Base-by-base conservation (phyloP, 2,113 vertebrate genomes). In the Excalfactoria chinensis region DNA sequence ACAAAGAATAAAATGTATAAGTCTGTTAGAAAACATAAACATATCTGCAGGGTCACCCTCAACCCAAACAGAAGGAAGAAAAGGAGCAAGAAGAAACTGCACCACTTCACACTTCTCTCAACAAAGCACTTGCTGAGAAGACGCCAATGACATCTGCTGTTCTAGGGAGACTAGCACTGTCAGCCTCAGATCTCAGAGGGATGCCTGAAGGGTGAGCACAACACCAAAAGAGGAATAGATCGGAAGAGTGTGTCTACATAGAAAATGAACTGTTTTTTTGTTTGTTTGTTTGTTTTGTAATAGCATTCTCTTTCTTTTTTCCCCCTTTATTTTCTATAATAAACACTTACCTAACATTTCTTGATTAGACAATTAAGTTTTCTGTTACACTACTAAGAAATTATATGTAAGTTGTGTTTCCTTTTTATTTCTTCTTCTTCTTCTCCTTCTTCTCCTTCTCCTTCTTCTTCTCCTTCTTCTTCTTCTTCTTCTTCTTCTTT, bases 401-500 rank as follows among this genome's bases (percentile, higher is more conserved):
- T 76, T 64, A 25, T 55, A 19, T 53, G 25, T 46, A 71, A 56
- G 5, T 2, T 37, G 14, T 35, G 13, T 7, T n/a, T 26, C 1
- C 26, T 20, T n/a, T 18, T 49, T 70, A 40, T 11, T 25, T 5
- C 2, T 9, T 1, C 7, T 13, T 3, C 2, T 44, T 44, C 18
- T 44, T 44, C 20, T 6, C 43, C 17, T 44, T 46, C n/a, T n/a
- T n/a, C n/a, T 44, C 17, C 1, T 48, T 60, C n/a, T 44, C 8
- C 25, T 6, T n/a, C n/a, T n/a, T n/a, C n/a, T n/a, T n/a, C n/a
- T n/a, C n/a, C 2, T 9, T 1, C 7, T 25, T 5, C 2, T 9
- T 1, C 7, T 25, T 5, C 2, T 9, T 1, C 7, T 25, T 5
- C 2, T 9, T 1, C 7, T 9, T 30, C 5, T 3, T 8, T 1